These are phyloP conservation scores for Malacoraja senta DNA, from an alignment of 2,797 vertebrate species.

Conservation along the genomic window DNA sequence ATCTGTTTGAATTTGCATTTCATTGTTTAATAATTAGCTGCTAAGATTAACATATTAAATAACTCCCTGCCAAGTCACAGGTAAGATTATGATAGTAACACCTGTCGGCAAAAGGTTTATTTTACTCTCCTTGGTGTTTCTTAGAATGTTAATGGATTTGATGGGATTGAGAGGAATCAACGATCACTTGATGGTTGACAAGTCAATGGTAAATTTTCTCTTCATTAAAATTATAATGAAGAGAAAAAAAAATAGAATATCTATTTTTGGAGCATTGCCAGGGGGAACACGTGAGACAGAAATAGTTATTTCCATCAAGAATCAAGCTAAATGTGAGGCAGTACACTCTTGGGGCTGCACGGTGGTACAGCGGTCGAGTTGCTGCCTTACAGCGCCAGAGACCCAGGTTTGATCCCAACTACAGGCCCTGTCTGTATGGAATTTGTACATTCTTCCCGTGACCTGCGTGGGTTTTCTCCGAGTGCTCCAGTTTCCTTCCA, in stretches of 20 bases:
- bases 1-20: constrained; percentile 12
- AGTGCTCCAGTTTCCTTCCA: no score
- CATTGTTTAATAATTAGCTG: not conserved
- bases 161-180: not conserved
- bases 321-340: not conserved
- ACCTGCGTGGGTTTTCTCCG: no score
- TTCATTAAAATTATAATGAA: not conserved
- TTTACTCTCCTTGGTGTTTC: not conserved
- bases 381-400: no score
- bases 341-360: no score
- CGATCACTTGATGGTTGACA: not conserved
- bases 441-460: no score
- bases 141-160: not conserved
- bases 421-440: no score
- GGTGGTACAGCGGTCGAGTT: no score
- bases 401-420: no score
- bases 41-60: not conserved
- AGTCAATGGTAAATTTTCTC: not conserved
- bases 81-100: not conserved
- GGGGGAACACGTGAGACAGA: not conserved
- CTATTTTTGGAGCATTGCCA: not conserved
- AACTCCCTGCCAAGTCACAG: no score
- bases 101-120: not conserved
- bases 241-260: not conserved
- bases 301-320: not conserved